phyloP scores from a whole-genome alignment of 2,888 invertebrate species.

The Epinotia brunnichana region DNA sequence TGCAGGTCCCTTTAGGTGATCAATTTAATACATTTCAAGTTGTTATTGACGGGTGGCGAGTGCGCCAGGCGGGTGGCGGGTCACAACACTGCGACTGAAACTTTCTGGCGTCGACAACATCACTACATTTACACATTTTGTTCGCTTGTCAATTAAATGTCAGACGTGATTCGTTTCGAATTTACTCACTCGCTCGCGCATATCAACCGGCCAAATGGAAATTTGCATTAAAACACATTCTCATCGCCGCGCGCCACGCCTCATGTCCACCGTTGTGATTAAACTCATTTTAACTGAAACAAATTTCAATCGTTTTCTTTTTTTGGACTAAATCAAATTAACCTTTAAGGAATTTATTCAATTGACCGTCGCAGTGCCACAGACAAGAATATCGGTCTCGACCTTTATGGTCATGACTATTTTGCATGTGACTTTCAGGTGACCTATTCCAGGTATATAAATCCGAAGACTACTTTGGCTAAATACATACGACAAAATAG shows the following conservation, averaged over 20 bases:
- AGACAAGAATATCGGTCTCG: constrained; percentile 8
- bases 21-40: constrained; percentile 65
- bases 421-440: constrained; percentile 15
- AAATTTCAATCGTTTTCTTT: constrained; percentile 26
- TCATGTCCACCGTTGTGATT: constrained; percentile 42
- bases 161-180: constrained; percentile 75
- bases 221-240: constrained; percentile 77
- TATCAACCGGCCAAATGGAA: constrained; percentile 75
- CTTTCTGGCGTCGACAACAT: constrained; percentile 64
- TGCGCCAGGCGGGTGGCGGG: constrained; percentile 47
- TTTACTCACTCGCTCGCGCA: constrained; percentile 74
- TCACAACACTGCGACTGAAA: constrained; percentile 55
- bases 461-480: background rate
- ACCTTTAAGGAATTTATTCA: constrained; percentile 17
- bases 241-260: constrained; percentile 49
- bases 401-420: background rate
- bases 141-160: constrained; percentile 80
- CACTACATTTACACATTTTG: constrained; percentile 71
- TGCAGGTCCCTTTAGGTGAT: constrained; percentile 59
- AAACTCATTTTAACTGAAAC: constrained; percentile 46
- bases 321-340: constrained; percentile 20
- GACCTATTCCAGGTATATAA: background rate
- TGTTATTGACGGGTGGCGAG: constrained; percentile 56
- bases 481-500: constrained; percentile 17
- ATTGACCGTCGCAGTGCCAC: constrained; percentile 6